phyloP scores from a whole-genome alignment of 1,140 invertebrate genomes.

The Doryteuthis pealeii region DNA sequence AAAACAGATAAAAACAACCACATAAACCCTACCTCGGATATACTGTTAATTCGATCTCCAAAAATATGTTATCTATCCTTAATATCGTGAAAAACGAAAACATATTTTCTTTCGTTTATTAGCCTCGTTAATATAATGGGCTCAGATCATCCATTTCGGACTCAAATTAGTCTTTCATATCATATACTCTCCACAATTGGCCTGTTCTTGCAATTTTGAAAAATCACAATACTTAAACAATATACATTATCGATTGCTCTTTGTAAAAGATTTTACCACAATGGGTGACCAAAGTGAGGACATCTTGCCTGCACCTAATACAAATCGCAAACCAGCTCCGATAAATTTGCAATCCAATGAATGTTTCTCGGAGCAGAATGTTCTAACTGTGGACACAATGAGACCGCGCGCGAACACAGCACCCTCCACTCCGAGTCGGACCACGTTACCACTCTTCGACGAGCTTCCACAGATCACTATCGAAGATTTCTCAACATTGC shows the following conservation, averaged over 20 bases:
- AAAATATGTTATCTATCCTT: no score
- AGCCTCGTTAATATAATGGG: no score
- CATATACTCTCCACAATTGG: background rate
- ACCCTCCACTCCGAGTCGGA: background rate
- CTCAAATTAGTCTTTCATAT: background rate
- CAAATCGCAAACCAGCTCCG: background rate
- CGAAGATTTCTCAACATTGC: background rate
- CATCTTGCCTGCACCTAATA: background rate
- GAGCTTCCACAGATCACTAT: background rate
- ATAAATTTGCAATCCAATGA: background rate
- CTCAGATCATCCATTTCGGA: background rate
- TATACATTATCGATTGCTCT: background rate
- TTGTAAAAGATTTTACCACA: background rate
- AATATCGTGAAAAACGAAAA: no score
- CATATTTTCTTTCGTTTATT: no score
- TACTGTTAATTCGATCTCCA: no score
- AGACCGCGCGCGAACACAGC: slow-evolving; percentile 2
- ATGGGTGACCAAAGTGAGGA: background rate
- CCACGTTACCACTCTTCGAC: background rate
- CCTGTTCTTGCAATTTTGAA: background rate
- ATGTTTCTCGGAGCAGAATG: background rate
- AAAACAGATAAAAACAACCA: no score
- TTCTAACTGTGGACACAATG: background rate
- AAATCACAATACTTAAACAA: background rate
- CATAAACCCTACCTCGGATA: no score